Percentiles rank a stretch among this genome's conserved stretches.
Evolutionary conservation across 1,140 invertebrate genomes (phyloP).

Genomic region (Diuraphis noxia): DNA sequence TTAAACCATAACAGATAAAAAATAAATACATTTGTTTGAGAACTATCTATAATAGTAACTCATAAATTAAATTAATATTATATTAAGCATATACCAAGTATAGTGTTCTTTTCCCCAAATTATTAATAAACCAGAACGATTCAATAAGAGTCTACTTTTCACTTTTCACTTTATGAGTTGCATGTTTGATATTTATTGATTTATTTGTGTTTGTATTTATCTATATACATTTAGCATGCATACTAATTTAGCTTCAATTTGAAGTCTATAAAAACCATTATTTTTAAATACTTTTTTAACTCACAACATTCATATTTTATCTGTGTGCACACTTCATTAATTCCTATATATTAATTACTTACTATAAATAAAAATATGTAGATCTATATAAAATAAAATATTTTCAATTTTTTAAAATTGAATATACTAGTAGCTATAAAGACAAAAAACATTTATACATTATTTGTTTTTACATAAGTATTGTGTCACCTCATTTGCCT

Average conservation of each 20-base stretch:
- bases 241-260: background rate
- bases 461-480: background rate
- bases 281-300: background rate
- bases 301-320: background rate
- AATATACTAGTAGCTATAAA: background rate
- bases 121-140: background rate
- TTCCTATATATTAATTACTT: background rate
- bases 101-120: background rate
- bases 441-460: constrained; percentile 6
- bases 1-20: background rate
- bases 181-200: background rate
- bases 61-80: background rate
- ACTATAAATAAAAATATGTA: background rate
- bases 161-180: background rate
- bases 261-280: background rate
- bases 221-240: background rate
- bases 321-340: background rate
- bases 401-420: background rate
- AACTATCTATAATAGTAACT: background rate
- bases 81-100: background rate
- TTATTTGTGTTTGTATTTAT: background rate
- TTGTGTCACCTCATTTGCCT: background rate
- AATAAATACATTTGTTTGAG: too few relatives aligned
- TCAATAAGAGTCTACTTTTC: background rate
- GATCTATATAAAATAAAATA: background rate